Percentiles rank a stretch among this genome's conserved stretches.
Conservation (phyloP, 1,140 invertebrate species). For the Drosophila busckii region DNA sequence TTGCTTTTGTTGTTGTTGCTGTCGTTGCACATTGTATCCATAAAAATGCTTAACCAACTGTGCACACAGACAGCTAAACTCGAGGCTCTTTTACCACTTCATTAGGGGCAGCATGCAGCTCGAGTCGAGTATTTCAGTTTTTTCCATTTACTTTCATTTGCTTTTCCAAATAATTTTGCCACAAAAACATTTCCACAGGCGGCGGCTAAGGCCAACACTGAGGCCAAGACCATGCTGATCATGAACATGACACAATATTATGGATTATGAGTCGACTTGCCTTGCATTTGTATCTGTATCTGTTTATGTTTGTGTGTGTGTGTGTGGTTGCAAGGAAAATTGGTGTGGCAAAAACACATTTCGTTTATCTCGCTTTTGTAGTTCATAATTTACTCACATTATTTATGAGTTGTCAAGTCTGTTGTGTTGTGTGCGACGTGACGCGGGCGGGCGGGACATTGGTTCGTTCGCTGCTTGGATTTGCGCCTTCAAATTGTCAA, state of each 20-base stretch:
- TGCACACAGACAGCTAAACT: slow-evolving; percentile 21
- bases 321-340: slow-evolving; percentile 37
- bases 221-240: slow-evolving; percentile 51
- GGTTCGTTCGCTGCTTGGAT: no score
- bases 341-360: slow-evolving; percentile 64
- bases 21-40: slow-evolving; percentile 44
- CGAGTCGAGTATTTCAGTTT: neutral
- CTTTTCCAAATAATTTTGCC: slow-evolving; percentile 70
- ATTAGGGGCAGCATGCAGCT: slow-evolving; percentile 40
- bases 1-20: slow-evolving; percentile 3
- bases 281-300: slow-evolving; percentile 15
- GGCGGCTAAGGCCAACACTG: slow-evolving; percentile 18
- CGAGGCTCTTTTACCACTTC: slow-evolving; percentile 57
- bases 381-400: slow-evolving; percentile 75
- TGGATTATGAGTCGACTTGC: slow-evolving; percentile 65
- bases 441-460: no score
- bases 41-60: slow-evolving; percentile 65
- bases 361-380: slow-evolving; percentile 40
- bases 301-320: slow-evolving; percentile 14
- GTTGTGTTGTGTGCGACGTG: slow-evolving; percentile 48
- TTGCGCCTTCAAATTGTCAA: slow-evolving; percentile 51
- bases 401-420: slow-evolving; percentile 75
- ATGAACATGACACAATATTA: slow-evolving; percentile 77
- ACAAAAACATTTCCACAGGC: slow-evolving; percentile 40
- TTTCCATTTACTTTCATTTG: slow-evolving; percentile 69